Evolutionary conservation across 2,113 vertebrate species (phyloP).

Genomic region (Monarcha castaneiventris): DNA sequence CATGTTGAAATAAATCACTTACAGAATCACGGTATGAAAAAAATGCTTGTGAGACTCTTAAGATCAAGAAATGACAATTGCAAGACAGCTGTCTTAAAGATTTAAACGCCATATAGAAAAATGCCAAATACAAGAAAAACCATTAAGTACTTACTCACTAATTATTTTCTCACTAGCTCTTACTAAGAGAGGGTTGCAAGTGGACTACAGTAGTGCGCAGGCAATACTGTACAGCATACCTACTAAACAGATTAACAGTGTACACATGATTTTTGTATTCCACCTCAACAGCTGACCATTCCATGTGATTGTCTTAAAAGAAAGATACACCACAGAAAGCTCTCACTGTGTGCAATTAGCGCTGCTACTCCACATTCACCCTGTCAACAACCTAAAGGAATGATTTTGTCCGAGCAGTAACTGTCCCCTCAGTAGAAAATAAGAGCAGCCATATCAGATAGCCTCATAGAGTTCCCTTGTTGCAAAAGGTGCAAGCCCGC

Average conservation of each 20-base stretch:
- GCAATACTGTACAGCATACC: neutral
- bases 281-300: neutral
- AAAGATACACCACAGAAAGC: neutral
- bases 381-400: neutral
- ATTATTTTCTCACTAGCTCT: neutral
- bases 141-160: neutral
- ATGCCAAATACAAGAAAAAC: neutral
- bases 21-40: neutral
- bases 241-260: neutral
- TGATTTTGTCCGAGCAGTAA: neutral
- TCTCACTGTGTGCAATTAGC: neutral
- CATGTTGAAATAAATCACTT: neutral
- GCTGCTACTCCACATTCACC: neutral
- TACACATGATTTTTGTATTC: fast-evolving
- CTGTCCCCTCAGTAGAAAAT: neutral
- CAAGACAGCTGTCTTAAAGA: neutral
- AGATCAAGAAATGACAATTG: neutral
- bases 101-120: neutral
- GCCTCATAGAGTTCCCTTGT: fast-evolving
- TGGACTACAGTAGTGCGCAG: neutral
- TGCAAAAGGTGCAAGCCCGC: neutral
- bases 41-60: neutral
- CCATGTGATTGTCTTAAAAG: neutral
- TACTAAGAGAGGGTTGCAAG: neutral
- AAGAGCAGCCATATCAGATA: neutral